Conservation (phyloP, 2,797 vertebrate species). For the Diglossa cyanea region DNA sequence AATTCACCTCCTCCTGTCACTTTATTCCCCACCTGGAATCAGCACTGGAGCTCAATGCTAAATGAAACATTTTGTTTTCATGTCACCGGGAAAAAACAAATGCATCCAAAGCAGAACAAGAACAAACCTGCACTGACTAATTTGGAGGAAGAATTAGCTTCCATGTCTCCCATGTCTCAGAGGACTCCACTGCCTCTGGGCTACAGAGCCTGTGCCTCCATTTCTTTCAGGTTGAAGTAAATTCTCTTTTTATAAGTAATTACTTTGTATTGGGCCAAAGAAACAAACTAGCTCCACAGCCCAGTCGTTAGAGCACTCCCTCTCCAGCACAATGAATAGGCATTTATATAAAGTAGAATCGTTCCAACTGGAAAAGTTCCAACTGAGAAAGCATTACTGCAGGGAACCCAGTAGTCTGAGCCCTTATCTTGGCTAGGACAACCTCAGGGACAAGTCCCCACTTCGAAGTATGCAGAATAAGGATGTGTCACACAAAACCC, state of each 20-base stretch:
- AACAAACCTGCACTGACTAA: not conserved
- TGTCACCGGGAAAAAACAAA: conserved; percentile 16
- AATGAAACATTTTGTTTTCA: conserved; percentile 16
- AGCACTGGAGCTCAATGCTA: not conserved
- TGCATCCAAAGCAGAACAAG: not conserved
- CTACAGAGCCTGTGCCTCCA: not conserved
- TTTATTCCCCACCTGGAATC: not conserved
- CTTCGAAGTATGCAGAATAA: not conserved
- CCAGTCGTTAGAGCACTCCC: conserved; percentile 29
- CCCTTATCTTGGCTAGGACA: not conserved
- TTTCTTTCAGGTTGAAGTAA: conserved; percentile 11
- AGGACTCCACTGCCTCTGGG: conserved; percentile 3
- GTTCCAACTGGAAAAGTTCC: conserved; percentile 58
- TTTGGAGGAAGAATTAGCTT: conserved; percentile 19
- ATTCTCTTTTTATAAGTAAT: conserved; percentile 46
- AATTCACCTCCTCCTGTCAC: not conserved
- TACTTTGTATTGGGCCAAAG: conserved; percentile 19
- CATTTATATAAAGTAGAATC: conserved; percentile 55
- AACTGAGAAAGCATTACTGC: conserved; percentile 47
- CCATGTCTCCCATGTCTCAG: not conserved
- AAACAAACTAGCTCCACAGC: conserved; percentile 21
- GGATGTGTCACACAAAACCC: not conserved
- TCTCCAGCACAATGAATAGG: conserved; percentile 57
- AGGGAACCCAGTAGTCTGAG: conserved; percentile 34
- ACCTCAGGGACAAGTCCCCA: not conserved